Evolutionary conservation across 2,888 invertebrate species (phyloP).

Genomic region (Dugesia japonica): DNA sequence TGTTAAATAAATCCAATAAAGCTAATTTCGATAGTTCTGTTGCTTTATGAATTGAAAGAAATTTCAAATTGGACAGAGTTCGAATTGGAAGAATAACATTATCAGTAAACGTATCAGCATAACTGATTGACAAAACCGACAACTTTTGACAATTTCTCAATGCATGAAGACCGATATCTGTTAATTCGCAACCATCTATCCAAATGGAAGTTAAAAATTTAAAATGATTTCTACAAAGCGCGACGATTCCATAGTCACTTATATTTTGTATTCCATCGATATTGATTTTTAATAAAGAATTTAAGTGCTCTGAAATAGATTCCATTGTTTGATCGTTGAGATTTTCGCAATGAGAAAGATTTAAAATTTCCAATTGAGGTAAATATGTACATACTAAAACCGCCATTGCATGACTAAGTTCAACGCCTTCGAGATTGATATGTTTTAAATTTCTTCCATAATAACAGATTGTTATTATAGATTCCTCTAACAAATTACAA

Average conservation of each 20-base stretch:
- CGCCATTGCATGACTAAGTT: background rate
- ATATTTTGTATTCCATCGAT: background rate
- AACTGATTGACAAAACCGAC: background rate
- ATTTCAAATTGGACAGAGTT: background rate
- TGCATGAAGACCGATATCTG: background rate
- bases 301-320: background rate
- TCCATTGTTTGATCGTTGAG: background rate
- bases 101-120: background rate
- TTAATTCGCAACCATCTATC: background rate
- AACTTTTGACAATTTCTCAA: background rate
- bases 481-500: background rate
- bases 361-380: background rate
- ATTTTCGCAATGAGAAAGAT: background rate
- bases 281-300: background rate
- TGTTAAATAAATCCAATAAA: background rate
- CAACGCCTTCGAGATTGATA: slow-evolving; percentile 5
- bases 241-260: background rate
- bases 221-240: background rate
- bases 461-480: background rate
- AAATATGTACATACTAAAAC: background rate
- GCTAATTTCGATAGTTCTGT: background rate
- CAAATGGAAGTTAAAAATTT: background rate
- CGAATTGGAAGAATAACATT: background rate
- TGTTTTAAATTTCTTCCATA: background rate
- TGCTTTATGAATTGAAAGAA: background rate